These are phyloP conservation scores for Myotis davidii DNA, from an alignment of 2,113 vertebrate species.

Conservation along the genomic window DNA sequence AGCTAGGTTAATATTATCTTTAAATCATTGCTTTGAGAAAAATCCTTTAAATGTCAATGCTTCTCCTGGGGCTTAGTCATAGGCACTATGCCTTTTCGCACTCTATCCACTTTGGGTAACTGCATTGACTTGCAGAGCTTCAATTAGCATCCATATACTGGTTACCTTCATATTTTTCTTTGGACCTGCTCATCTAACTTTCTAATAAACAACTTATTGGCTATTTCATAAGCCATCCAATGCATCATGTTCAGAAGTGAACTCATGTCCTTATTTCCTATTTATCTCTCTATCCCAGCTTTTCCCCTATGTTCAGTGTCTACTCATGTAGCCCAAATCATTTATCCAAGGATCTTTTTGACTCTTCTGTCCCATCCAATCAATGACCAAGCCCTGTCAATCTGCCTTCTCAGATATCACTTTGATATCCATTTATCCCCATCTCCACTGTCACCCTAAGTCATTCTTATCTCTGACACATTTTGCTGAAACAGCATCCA, in stretches of 20 bases:
- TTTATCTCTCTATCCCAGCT: not conserved
- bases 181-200: not conserved
- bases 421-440: not conserved
- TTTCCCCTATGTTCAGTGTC: not conserved
- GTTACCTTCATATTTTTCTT: not conserved
- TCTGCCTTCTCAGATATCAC: not conserved
- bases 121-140: not conserved
- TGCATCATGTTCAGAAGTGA: not conserved
- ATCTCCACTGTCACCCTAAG: not conserved
- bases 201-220: not conserved
- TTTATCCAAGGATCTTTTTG: not conserved
- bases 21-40: constrained; percentile 29
- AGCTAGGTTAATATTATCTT: constrained; percentile 2
- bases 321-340: not conserved
- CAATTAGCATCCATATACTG: not conserved
- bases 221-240: not conserved
- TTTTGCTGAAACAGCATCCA: not conserved
- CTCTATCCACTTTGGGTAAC: not conserved
- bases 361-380: not conserved
- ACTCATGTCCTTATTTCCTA: not conserved
- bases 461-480: not conserved
- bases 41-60: not conserved
- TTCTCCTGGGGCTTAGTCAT: not conserved
- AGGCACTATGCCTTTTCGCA: not conserved
- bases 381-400: not conserved